Base-by-base conservation (phyloP, 1,140 invertebrate species). In the Stegodyphus mimosarum region DNA sequence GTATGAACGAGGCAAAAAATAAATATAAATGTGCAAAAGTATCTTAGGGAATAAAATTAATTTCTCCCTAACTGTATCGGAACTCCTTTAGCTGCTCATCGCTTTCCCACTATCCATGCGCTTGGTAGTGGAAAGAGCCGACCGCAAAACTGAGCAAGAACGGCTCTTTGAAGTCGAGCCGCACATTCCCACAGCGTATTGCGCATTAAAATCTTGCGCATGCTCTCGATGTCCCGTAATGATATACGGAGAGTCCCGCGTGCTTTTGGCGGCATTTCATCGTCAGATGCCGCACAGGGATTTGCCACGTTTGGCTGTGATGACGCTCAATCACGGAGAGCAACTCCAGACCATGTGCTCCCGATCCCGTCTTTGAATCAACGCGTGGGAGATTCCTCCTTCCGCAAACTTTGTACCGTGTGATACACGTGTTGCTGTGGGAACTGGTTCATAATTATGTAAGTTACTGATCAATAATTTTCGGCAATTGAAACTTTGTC, bases 161-260 rank as follows among this genome's bases (percentile, higher is more conserved):
- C 7, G 17, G n/a, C 33, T 67, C 66, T 18, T 15, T 67, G 33
- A 63, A 67, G 33, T 33, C 33, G 33, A 33, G 33, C 33, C 33
- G 55, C 55, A 60, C 55, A 11, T 60, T 9, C 55, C 15, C 55
- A 15, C 69, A 7, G 69, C n/a, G 11, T 71, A 71, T 48, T 71
- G 69, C 69, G 69, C 69, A 71, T 50, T 71, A 50, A 71, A 71
- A 49, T n/a, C 33, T 13, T 13, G 69, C 69, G 69, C 69, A 71
- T 71, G 69, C 69, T 51, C 69, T 51, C 10, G 6, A 5, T 48
- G 6, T 48, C 33, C 49, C 50, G 13, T 71, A 71, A 71, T 71
- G 69, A 71, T 71, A 71, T 71, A 71, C 69, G 69, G 69, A 71
- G 69, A 6, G 11, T 50, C 49, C 69, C 33, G 33, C 69, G 13